These are phyloP conservation scores for Eulemur albifrons DNA, from an alignment of 2,797 vertebrate species.

Conservation along the genomic window DNA sequence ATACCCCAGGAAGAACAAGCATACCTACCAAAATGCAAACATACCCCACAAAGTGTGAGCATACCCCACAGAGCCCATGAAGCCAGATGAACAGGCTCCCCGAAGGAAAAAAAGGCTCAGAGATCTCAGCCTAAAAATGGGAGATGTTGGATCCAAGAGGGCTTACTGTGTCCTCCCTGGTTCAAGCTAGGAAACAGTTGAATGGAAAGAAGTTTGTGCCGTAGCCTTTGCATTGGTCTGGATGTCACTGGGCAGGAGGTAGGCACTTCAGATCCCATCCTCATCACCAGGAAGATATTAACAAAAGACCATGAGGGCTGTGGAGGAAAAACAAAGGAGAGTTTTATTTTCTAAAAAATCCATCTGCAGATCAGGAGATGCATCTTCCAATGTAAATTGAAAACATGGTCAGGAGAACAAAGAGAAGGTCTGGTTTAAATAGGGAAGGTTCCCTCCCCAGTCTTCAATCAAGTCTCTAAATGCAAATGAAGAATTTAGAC, in stretches of 20 bases:
- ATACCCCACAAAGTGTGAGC: not conserved
- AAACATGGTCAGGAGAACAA: not conserved
- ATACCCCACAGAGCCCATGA: not conserved
- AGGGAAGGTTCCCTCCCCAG: not conserved
- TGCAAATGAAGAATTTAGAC: not conserved
- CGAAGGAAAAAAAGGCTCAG: not conserved
- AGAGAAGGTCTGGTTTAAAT: not conserved
- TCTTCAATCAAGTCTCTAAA: not conserved
- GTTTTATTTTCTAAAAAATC: not conserved
- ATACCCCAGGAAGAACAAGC: not conserved
- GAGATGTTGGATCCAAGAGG: not conserved
- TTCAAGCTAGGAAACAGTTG: not conserved
- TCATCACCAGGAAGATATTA: not conserved
- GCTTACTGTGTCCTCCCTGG: not conserved
- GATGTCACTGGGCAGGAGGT: not conserved
- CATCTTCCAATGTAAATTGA: not conserved
- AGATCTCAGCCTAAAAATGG: not conserved
- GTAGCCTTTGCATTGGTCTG: not conserved
- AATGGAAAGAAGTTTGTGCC: not conserved
- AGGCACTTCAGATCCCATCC: not conserved
- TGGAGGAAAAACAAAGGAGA: not conserved
- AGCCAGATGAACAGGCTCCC: not conserved
- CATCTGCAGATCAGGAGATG: not conserved
- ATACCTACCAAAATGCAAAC: not conserved
- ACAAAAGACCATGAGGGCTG: not conserved